Base-by-base conservation (phyloP, 2,888 invertebrate genomes). In the Holacanthella duospinosa region DNA sequence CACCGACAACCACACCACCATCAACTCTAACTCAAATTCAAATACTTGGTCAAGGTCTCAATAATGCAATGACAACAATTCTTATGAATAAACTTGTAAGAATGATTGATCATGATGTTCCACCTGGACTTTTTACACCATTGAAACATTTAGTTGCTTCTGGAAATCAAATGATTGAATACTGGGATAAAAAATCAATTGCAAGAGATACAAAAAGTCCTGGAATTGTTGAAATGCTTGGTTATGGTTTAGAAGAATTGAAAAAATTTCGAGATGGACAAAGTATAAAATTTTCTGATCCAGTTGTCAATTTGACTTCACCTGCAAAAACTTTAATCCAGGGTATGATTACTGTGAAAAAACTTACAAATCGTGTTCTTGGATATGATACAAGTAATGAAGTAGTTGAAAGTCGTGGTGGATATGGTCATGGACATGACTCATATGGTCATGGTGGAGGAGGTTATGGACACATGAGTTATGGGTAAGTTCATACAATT, bases 251-350 rank as follows among this genome's bases (percentile, higher is more conserved):
- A 43, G 71, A 71, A 26, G 70, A 71, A 61, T 55, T 73, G 25
- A 73, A 73, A 55, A 68, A 67, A 53, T 71, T 71, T 55, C 64
- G 71, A n/a, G 73, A 73, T 64, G 73, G 73, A 6, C 68, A 69
- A 43, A 43, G 62, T 0, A 64, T 73, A 53, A 62, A 66, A 21
- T 12, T 66, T 0, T 54, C 68, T 1, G 71, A 73, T 53, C 69
- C 69, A 1, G 69, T 71, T n/a, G 65, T 67, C 1, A 67, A 69
- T 55, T 9, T 68, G 0, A 71, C 73, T 1, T 68, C 73, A 1
- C 66, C 73, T 1, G 69, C 71, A 9, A 70, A 71, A 61, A 64
- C 73, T 24, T 65, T 73, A 29, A 69, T 73, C 36, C 71, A 73
- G 53, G 73, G 73, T 26, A 69, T 73, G 71, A 64, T 73, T 59